Evolutionary conservation across 1,140 invertebrate genomes (phyloP), one percentile per base, ranked within the genome.

Genomic region (Drosophila ironensis): DNA sequence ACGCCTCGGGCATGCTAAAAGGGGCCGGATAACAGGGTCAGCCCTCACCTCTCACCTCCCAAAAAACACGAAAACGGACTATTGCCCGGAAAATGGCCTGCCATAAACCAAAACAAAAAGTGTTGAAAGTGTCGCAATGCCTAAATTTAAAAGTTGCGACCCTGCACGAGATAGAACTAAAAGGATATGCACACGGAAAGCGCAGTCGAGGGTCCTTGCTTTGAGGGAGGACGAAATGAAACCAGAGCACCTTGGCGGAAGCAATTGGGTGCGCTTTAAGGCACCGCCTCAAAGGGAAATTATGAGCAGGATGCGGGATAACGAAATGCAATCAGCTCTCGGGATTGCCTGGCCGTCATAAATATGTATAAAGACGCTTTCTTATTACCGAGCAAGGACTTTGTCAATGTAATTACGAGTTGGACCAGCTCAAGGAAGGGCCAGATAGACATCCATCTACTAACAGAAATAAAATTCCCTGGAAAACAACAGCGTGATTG

Each of bases 121-220:
- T 72, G 61, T 77, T 69, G 48, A 72, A 82, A 72, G 68, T 77
- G 72, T 48, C 51, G 68, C 78, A 77, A 54, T 63, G 72, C 68
- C 77, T 69, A 84, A 76, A 82, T 84, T 35, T 17, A 61, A 60
- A 81, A 72, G 54, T 82, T 82, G 61, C 75, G 46, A 63, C 73
- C 52, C 48, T 44, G 48, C 33, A 41, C 42, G 56, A 60, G 77
- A 77, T 77, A 84, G 84, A 81, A 69, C 48, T 14, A 41, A 28
- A 51, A 52, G 30, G 63, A 44, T 51, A 52, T 30, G 63, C 47
- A 46, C 27, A 28, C 25, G 40, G 28, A 47, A 33, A 48, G 66
- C 59, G 53, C 42, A 68, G 27, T 41, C 42, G 28, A 69, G 52
- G 66, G 66, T 38, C 44, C 37, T 69, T 16, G 48, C 56, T 60